Evolutionary conservation across 2,888 invertebrate species (phyloP).

Genomic region (Calameuta idolon): DNA sequence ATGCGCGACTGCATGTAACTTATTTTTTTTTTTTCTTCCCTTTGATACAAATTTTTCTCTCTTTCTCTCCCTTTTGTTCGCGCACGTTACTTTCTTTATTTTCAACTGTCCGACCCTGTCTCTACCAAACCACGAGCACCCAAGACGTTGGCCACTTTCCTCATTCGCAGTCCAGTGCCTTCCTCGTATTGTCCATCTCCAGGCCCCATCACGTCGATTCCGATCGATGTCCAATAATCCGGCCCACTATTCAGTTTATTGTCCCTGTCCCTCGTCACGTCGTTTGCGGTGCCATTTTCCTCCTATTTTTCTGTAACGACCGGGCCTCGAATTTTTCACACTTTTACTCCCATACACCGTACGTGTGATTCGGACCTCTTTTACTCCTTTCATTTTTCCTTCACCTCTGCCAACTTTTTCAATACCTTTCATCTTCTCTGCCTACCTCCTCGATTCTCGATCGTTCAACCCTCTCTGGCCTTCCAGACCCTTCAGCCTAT

Average conservation of each 20-base stretch:
- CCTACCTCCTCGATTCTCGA: slow-evolving; percentile 4
- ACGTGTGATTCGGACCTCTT: neutral
- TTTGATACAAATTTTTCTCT: neutral
- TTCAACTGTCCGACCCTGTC: neutral
- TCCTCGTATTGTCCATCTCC: neutral
- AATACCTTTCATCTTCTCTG: neutral
- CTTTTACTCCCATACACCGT: neutral
- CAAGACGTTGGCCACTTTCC: neutral
- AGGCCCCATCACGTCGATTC: neutral
- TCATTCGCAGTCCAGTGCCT: neutral
- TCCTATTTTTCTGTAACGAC: neutral
- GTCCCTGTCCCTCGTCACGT: neutral
- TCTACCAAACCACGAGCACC: neutral
- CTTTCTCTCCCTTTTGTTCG: neutral
- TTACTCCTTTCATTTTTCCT: neutral
- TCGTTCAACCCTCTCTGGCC: neutral
- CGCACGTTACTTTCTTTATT: neutral
- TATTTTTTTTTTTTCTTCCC: neutral
- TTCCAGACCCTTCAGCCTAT: slow-evolving; percentile 12
- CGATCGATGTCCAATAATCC: slow-evolving; percentile 8
- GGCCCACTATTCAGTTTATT: slow-evolving; percentile 3
- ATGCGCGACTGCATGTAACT: neutral
- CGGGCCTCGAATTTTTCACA: slow-evolving; percentile 8
- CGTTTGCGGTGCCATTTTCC: slow-evolving; percentile 3
- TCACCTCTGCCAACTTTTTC: neutral